Percentiles rank a stretch among this genome's conserved stretches.
phyloP scores from a whole-genome alignment of 2,113 vertebrate genomes.

The Thermophis baileyi region DNA sequence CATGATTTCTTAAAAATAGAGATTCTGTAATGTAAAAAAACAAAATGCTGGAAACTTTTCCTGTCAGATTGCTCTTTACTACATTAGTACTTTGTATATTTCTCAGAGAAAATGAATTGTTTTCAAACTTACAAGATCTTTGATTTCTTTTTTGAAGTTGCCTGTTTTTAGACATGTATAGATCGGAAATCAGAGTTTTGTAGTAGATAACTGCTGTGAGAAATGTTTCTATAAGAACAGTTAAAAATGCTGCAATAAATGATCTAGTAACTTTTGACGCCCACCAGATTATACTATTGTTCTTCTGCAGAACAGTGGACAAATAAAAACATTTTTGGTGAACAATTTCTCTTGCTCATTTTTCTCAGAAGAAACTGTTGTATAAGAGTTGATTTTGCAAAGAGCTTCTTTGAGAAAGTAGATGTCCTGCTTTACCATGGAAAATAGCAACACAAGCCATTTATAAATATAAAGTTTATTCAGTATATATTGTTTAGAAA shows the following conservation, averaged over 20 bases:
- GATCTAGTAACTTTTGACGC: not conserved
- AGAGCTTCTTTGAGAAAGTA: not conserved
- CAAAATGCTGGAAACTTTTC: not conserved
- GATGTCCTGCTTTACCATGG: not conserved
- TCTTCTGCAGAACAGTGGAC: not conserved
- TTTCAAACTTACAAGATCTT: not conserved
- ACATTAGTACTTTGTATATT: not conserved
- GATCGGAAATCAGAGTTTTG: not conserved
- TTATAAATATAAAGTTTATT: slow-evolving; percentile 99
- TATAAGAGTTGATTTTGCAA: not conserved
- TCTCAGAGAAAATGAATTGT: not conserved
- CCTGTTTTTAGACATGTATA: not conserved
- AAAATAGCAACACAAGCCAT: slow-evolving; percentile 57
- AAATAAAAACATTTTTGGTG: not conserved
- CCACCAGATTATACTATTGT: not conserved
- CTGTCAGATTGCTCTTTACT: not conserved
- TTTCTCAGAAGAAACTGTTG: not conserved
- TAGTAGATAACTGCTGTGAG: not conserved
- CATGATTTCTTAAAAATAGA: not conserved
- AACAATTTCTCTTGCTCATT: not conserved
- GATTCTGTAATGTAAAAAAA: not conserved
- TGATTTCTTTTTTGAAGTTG: not conserved
- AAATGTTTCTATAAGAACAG: not conserved
- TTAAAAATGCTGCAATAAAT: not conserved
- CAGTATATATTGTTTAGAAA: slow-evolving; percentile 98